Conservation (phyloP, 2,113 vertebrate genomes). For the Corapipo altera region DNA sequence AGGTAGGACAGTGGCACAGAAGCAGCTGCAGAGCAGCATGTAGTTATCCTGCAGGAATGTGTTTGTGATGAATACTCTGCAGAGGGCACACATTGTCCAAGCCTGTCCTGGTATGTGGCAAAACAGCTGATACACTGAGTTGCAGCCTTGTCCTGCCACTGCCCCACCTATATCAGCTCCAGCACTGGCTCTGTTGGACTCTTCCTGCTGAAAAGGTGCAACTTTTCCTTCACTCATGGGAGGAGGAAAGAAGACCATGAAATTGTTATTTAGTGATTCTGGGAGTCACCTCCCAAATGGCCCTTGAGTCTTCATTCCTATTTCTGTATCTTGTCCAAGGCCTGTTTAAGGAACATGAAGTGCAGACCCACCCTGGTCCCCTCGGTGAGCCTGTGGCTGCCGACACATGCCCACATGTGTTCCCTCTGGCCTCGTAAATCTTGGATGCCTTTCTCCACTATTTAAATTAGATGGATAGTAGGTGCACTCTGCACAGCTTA, state of each 20-base stretch:
- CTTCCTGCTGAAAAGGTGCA: not conserved
- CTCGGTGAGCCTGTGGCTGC: not conserved
- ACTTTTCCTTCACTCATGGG: not conserved
- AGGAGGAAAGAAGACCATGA: not conserved
- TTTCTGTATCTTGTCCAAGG: not conserved
- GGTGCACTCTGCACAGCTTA: not conserved
- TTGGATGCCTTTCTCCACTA: not conserved
- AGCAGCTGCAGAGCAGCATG: not conserved
- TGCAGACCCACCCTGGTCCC: not conserved
- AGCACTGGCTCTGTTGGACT: not conserved
- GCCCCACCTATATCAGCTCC: not conserved
- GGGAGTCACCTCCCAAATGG: not conserved
- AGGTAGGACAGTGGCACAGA: not conserved
- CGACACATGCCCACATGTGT: accelerated
- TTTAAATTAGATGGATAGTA: not conserved
- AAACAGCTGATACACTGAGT: not conserved
- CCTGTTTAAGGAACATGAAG: not conserved
- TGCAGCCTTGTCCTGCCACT: not conserved
- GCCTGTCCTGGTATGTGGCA: accelerated
- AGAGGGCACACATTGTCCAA: not conserved
- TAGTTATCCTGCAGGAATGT: accelerated
- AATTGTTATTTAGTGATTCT: not conserved
- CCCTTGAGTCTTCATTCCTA: not conserved
- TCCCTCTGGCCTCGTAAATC: not conserved
- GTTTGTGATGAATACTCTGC: not conserved